Evolutionary conservation across 2,113 vertebrate genomes (phyloP).

Genomic region (Equus przewalskii): DNA sequence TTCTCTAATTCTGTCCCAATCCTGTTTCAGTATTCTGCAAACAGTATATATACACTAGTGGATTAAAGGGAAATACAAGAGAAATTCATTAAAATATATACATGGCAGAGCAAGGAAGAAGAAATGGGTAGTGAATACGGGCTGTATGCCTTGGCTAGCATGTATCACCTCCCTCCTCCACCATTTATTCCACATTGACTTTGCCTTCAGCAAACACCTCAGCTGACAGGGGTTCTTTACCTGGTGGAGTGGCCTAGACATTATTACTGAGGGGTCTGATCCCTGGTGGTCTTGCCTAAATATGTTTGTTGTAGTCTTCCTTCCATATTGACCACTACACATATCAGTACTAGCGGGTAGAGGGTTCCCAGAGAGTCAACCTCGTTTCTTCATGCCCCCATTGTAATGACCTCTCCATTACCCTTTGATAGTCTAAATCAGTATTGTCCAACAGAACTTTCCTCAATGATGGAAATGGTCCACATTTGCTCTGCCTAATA

Average conservation of each 20-base stretch:
- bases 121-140: too few species aligned
- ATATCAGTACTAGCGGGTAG: not conserved
- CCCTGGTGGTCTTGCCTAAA: not conserved
- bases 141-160: too few species aligned
- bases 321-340: not conserved
- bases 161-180: not conserved
- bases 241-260: not conserved
- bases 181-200: not conserved
- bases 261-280: not conserved
- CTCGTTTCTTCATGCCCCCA: not conserved
- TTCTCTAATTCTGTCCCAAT: not conserved
- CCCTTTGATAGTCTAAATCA: not conserved
- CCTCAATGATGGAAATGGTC: not conserved
- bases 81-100: not conserved
- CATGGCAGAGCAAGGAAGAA: not conserved
- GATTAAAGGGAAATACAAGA: not conserved
- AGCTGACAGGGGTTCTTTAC: not conserved
- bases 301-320: not conserved
- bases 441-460: not conserved
- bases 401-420: not conserved
- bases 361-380: not conserved
- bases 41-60: not conserved
- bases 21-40: not conserved
- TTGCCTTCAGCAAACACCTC: not conserved
- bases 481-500: too few species aligned